Conservation (phyloP, 2,113 vertebrate species). For the Muntiacus reevesi region DNA sequence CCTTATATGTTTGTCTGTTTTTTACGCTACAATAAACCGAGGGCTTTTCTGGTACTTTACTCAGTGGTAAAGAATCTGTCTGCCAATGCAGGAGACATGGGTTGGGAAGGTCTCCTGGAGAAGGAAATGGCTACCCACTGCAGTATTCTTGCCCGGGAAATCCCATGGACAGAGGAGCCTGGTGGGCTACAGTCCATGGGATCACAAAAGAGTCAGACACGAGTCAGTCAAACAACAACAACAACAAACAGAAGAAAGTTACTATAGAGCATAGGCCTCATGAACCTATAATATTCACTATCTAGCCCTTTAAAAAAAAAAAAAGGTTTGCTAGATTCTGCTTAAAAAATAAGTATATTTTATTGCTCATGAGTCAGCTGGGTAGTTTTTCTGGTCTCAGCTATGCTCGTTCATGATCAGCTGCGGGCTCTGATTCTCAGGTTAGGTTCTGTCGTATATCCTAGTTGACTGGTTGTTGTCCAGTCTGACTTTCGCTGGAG, state of each 20-base stretch:
- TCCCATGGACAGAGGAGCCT: neutral
- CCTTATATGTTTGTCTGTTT: neutral
- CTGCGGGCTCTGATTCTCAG: neutral
- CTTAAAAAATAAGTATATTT: neutral
- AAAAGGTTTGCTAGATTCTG: neutral
- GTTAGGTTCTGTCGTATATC: neutral
- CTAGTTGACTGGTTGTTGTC: neutral
- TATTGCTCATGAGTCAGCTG: neutral
- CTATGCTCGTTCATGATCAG: neutral
- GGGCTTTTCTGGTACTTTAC: neutral
- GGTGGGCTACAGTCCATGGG: neutral
- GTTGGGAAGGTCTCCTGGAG: neutral
- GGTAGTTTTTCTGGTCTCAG: neutral
- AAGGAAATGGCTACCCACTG: neutral
- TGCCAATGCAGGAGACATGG: neutral
- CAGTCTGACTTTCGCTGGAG: neutral
- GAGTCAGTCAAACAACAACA: neutral
- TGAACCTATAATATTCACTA: neutral
- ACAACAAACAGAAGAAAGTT: neutral
- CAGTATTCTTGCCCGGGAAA: neutral
- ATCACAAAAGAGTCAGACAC: neutral
- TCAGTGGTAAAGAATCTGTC: neutral
- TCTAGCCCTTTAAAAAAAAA: neutral
- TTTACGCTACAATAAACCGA: fast-evolving
- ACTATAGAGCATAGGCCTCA: neutral